These are phyloP conservation scores for Onthophagus sagittarius DNA, from an alignment of 2,888 invertebrate species.

Conservation along the genomic window DNA sequence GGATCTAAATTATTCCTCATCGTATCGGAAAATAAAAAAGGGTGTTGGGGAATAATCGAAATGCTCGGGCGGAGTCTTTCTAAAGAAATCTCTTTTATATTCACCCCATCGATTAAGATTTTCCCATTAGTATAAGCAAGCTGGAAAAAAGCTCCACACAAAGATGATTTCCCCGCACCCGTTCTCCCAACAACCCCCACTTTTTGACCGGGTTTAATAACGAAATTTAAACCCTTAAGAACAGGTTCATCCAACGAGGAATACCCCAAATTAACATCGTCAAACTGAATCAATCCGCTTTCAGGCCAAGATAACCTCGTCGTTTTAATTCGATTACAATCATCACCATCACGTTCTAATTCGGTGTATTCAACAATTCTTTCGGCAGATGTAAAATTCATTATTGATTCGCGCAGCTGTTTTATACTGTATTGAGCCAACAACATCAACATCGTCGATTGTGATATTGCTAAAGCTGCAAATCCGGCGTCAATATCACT, in stretches of 20 bases:
- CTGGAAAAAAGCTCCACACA: conserved; percentile 75
- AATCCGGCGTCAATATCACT: conserved; percentile 47
- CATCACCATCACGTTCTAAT: conserved; percentile 58
- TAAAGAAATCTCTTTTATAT: conserved; percentile 67
- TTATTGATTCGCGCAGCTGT: conserved; percentile 63
- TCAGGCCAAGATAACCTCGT: conserved; percentile 60
- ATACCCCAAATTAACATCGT: conserved; percentile 68
- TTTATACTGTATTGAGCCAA: too few species aligned
- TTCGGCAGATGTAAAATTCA: conserved; percentile 84
- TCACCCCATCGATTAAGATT: conserved; percentile 75
- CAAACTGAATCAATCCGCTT: conserved; percentile 64
- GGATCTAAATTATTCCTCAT: conserved; percentile 88
- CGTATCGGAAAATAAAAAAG: conserved; percentile 80
- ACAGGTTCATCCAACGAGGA: conserved; percentile 66
- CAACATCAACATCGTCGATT: too few species aligned
- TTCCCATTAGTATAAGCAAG: conserved; percentile 72
- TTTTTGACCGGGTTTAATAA: conserved; percentile 64
- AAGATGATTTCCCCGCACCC: conserved; percentile 76
- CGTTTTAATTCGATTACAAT: conserved; percentile 26
- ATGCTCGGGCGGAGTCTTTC: conserved; percentile 73
- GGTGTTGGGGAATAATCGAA: conserved; percentile 84
- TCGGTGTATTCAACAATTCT: conserved; percentile 75
- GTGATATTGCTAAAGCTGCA: too few species aligned
- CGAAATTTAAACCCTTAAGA: conserved; percentile 64
- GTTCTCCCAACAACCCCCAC: conserved; percentile 79